Evolutionary conservation across 2,113 vertebrate genomes (phyloP), one percentile per base, ranked within the genome.

Genomic region (Helogale parvula): DNA sequence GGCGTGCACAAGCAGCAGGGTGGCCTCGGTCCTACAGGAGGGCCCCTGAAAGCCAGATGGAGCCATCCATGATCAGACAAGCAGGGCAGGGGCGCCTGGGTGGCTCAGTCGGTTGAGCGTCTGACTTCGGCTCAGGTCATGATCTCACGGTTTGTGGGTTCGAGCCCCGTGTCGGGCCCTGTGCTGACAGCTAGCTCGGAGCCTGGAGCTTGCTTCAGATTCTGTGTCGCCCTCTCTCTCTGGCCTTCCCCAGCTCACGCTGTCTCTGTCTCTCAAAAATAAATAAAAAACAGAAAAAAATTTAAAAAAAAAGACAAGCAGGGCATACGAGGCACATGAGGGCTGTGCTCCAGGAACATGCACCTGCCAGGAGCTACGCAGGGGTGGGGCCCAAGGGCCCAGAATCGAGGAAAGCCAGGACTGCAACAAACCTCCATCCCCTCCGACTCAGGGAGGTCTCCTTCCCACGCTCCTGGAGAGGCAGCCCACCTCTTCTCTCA

Each of bases 311-410:
- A n/a, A 47, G 57, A 60, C 25, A 81, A 90, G 89, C 38, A 0
- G 2, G 84, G 66, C 0, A 4, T 6, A 2, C 0, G 6, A 35
- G 23, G 7, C 5, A 9, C 38, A 3, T 21, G 31, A 45, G 33
- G 45, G 29, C 6, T 12, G 4, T 21, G 13, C 45, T 80, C 79
- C 85, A 72, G 65, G 7, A 65, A 50, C 35, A 63, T 5, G 7
- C 10, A 4, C 35, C 13, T 11, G 11, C 63, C 29, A 66, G 35
- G 80, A 47, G 45, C 11, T 5, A 3, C 4, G 35, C 29, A 17
- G 19, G 19, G 35, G 4, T 23, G 47, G 14, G 31, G n/a, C 65
- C 71, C 10, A 65, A 17, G 54, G 47, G 35, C 52, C 57, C 35
- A 38, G 41, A n/a, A 33, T 41, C 13, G 14, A 86, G 45, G 86